Conservation (phyloP, 2,113 vertebrate genomes). For the Malurus melanocephalus region DNA sequence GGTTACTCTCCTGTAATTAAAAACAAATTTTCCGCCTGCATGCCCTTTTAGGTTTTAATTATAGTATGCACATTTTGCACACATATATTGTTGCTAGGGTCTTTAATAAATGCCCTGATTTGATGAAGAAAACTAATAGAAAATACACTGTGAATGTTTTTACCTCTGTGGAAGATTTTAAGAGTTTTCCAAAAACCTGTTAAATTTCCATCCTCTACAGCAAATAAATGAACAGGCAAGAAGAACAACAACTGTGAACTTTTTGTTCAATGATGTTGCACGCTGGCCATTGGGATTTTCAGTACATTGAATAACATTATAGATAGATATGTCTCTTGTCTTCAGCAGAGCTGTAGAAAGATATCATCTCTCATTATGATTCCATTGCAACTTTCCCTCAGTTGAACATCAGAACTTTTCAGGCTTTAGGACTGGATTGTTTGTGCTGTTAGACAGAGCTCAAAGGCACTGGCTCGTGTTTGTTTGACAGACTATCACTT, state of each 20-base stretch:
- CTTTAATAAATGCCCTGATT: background rate
- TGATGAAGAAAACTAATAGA: background rate
- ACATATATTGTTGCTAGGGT: background rate
- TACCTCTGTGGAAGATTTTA: background rate
- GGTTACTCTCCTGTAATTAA: background rate
- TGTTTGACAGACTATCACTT: conserved; percentile 37
- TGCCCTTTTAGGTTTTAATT: background rate
- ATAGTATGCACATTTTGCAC: background rate
- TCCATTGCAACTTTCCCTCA: background rate
- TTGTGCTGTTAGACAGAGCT: background rate
- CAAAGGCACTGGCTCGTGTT: background rate
- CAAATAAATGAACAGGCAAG: background rate
- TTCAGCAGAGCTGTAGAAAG: background rate
- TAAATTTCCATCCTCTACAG: background rate
- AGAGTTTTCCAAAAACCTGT: background rate
- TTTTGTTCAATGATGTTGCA: background rate
- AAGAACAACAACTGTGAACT: background rate
- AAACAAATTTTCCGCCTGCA: background rate
- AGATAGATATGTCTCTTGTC: background rate
- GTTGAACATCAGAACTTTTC: background rate
- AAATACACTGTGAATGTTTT: background rate
- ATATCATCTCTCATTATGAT: background rate
- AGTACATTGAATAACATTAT: background rate
- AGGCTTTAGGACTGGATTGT: background rate
- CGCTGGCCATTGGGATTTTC: background rate